These are phyloP conservation scores for Panulirus ornatus DNA, from an alignment of 1,140 invertebrate genomes.

Conservation along the genomic window DNA sequence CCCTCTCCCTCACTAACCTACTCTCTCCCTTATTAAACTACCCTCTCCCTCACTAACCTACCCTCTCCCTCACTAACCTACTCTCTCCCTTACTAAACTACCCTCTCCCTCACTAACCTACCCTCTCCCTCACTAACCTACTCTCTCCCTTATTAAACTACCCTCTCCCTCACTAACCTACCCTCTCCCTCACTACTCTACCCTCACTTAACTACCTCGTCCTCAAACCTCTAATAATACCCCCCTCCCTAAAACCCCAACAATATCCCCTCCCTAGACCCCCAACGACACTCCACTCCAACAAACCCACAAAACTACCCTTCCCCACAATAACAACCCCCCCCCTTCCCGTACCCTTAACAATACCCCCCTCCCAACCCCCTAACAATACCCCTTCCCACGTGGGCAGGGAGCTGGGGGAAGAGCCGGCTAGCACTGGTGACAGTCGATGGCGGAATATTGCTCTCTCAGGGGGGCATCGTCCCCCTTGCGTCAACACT, in stretches of 20 bases:
- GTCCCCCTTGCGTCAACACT: slow-evolving; percentile 16
- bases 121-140: background rate
- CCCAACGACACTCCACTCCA: background rate
- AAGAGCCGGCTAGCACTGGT: slow-evolving; percentile 9
- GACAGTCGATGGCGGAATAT: slow-evolving; percentile 38
- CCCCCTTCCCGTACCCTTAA: background rate
- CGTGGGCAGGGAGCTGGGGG: too few relatives aligned
- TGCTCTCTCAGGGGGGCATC: background rate
- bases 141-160: background rate
- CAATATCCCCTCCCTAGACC: background rate
- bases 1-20: background rate
- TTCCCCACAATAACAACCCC: too few relatives aligned
- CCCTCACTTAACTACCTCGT: background rate
- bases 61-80: background rate
- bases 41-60: background rate
- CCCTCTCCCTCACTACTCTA: background rate
- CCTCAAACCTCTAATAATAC: background rate
- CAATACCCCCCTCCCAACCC: background rate
- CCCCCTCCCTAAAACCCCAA: background rate
- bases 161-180: background rate
- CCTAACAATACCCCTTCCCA: background rate
- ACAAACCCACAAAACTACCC: background rate
- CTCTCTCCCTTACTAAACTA: background rate
- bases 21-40: too few relatives aligned
- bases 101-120: background rate